Conservation (phyloP, 2,888 invertebrate genomes). For the Augochlorella aurata region DNA sequence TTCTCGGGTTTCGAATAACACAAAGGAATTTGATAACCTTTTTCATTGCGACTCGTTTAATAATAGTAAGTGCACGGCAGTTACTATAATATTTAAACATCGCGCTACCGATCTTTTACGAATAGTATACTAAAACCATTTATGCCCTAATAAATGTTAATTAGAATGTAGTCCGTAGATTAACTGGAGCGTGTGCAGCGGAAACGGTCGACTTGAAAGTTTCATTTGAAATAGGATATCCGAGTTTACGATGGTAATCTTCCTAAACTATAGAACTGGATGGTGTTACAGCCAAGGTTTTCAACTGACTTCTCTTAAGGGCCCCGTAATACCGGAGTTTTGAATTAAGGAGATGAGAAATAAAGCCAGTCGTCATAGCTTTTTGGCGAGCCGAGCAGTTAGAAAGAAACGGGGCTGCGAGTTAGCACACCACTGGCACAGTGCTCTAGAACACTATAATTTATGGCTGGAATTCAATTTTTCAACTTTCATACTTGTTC, state of each 20-base stretch:
- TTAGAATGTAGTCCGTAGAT: constrained; percentile 7
- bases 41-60: neutral
- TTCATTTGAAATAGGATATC: constrained; percentile 25
- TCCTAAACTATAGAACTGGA: constrained; percentile 18
- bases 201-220: constrained; percentile 27
- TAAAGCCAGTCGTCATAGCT: neutral
- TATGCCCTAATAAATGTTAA: constrained; percentile 16
- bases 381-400: neutral
- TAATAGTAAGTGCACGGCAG: neutral
- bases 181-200: neutral
- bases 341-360: neutral
- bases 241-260: constrained; percentile 38
- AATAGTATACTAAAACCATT: constrained; percentile 14
- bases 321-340: constrained; percentile 34
- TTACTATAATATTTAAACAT: neutral
- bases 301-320: constrained; percentile 26
- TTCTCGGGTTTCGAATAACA: neutral
- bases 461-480: too few relatives aligned
- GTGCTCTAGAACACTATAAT: too few relatives aligned
- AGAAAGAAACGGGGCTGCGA: neutral
- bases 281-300: constrained; percentile 16
- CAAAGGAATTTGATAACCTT: neutral
- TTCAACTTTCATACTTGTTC: too few relatives aligned
- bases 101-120: neutral
- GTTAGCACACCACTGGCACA: neutral